Evolutionary conservation across 1,140 invertebrate species (phyloP), one percentile per base, ranked within the genome.

Genomic region (Drosophila nikananu): DNA sequence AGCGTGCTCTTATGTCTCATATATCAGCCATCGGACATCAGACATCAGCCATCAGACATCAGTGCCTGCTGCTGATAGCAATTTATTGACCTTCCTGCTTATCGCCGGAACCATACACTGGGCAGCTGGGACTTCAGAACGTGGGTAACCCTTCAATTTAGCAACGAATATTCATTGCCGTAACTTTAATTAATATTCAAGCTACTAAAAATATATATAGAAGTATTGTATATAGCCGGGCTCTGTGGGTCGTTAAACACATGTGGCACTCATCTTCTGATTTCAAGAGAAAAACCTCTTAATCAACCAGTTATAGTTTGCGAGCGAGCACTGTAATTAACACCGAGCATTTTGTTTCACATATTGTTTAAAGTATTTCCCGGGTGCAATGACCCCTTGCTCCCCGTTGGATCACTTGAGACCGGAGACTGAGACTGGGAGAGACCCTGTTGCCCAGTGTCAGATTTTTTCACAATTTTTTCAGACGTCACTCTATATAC

Each of bases 1-100:
- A 19, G 27, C 17, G 49, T 51, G 49, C 27, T 52, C 52, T 58
- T 62, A 63, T 60, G 75, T 61, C 49, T 58, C 39, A 41, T 49
- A 44, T 71, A 27, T 60, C 70, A 82, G 77, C 65, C 80, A 84
- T 84, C 77, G 71, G 77, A 59, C 77, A 83, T 83, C 77, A 79
- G 73, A 57, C 80, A 84, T 84, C 77, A 79, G 73, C 57, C 39
- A 23, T 39, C 77, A 79, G 73, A 57, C 39, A 23, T 39, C 71
- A 25, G 66, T 55, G 32, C 35, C 54, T 42, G 35, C 32, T 44
- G 64, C 64, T 80, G 77, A 80, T 80, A 86, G 73, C 73, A 74
- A 83, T 89, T 87, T 90, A 89, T 89, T 90, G 84, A 89, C 84
- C 84, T 89, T 87, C 81, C 64, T 70, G 86, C 84, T 90, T 89